These are phyloP conservation scores for Nansenia antarctica DNA, from an alignment of 2,113 vertebrate species.

Conservation along the genomic window DNA sequence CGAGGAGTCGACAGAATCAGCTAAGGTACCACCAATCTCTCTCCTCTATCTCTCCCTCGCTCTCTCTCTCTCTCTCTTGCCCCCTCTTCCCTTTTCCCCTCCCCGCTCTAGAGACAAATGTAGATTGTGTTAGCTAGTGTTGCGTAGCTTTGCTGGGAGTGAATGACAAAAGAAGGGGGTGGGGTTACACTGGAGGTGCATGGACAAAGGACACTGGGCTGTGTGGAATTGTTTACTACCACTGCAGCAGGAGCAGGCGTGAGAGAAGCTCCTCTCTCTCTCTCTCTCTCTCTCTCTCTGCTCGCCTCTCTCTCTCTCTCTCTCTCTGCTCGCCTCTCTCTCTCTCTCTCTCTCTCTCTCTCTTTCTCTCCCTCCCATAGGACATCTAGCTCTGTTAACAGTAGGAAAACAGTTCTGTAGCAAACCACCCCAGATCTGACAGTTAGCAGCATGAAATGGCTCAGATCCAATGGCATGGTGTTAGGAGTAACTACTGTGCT, in stretches of 20 bases:
- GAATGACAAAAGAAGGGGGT: conserved; percentile 75
- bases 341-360: neutral
- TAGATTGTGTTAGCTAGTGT: conserved; percentile 34
- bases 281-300: conserved; percentile 7
- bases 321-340: neutral
- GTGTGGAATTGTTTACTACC: conserved; percentile 71
- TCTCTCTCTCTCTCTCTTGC: conserved; percentile 9
- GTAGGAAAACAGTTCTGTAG: neutral
- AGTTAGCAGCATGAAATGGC: neutral
- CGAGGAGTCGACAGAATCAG: conserved; percentile 69
- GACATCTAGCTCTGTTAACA: neutral
- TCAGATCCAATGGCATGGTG: neutral
- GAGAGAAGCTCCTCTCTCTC: conserved; percentile 25
- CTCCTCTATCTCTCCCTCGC: neutral
- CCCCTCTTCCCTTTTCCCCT: neutral
- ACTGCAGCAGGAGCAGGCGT: conserved; percentile 42
- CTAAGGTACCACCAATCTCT: conserved; percentile 68
- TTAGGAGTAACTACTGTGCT: neutral
- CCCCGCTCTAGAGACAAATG: conserved; percentile 27
- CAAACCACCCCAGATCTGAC: neutral
- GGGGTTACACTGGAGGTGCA: conserved; percentile 65
- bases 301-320: neutral
- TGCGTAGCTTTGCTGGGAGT: conserved; percentile 34
- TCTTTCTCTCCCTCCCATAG: neutral
- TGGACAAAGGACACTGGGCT: conserved; percentile 77